Evolutionary conservation across 2,113 vertebrate genomes (phyloP), one percentile per base, ranked within the genome.

Genomic region (Psephotus haematonotus): DNA sequence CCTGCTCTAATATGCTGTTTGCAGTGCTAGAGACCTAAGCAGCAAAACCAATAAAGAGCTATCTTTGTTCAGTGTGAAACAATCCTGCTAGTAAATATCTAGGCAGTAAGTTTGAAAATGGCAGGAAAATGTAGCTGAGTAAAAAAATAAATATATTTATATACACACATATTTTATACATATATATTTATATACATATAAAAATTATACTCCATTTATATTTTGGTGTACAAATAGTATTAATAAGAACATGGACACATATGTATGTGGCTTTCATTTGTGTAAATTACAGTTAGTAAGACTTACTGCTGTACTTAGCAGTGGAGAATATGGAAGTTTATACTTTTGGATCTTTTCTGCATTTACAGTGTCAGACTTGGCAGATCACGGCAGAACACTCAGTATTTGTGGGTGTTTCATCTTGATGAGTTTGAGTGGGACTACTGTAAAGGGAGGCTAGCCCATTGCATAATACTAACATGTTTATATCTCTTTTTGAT

Each of bases 361-460:
- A 19, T 94, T 96, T 70, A 65, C 53, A 44, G 76, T 35, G 50
- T 83, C 85, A 88, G 87, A 90, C 71, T 72, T 90, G 63, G 68
- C 55, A 94, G 82, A 90, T 88, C 15, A 77, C 43, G 35, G 50
- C 71, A 92, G 76, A 81, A 47, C 12, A 23, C 74, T 91, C 43
- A 63, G 82, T 65, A 50, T 93, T 80, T 90, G 77, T 89, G 89
- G 53, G 82, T 85, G 67, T 96, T 92, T 91, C 53, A 43, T 86
- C 68, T 46, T 82, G 78, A 76, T 57, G 77, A 85, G 9, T 88
- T 81, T 88, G 67, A 82, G 75, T 69, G 57, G 67, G 57, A 70
- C 28, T 82, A 5, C 24, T 85, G 71, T 47, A 77, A 67, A 85
- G 37, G 41, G 28, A 85, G 68, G 43, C n/a, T 59, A 93, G n/a